Conservation (phyloP, 2,888 invertebrate species). For the Unio pictorum region DNA sequence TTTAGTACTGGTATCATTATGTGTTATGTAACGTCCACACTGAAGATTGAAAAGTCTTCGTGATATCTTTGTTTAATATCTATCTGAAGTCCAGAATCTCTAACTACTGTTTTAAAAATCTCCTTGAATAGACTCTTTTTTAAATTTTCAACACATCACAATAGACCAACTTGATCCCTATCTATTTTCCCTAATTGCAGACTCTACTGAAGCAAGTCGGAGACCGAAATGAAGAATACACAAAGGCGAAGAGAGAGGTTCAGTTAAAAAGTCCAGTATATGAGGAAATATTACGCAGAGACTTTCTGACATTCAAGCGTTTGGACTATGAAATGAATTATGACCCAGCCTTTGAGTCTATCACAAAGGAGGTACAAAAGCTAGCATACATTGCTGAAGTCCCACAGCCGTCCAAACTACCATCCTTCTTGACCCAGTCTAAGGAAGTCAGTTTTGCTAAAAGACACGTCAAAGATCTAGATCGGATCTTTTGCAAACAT, state of each 20-base stretch:
- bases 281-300: slow-evolving; percentile 32
- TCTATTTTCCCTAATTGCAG: not conserved
- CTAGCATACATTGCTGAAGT: slow-evolving; percentile 20
- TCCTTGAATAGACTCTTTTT: no score
- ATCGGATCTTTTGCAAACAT: slow-evolving; percentile 14
- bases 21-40: no score
- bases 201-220: not conserved
- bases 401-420: slow-evolving; percentile 23
- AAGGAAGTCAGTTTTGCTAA: slow-evolving; percentile 19
- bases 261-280: slow-evolving; percentile 33
- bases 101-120: no score
- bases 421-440: slow-evolving; percentile 26
- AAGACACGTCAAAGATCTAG: slow-evolving; percentile 9
- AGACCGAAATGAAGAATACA: slow-evolving; percentile 10
- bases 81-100: no score
- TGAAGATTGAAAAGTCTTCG: no score
- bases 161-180: no score
- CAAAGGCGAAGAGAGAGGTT: slow-evolving; percentile 17
- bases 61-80: no score
- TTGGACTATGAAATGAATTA: slow-evolving; percentile 30
- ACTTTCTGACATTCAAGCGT: slow-evolving; percentile 25
- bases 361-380: slow-evolving; percentile 11
- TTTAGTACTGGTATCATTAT: no score
- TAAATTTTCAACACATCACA: no score
- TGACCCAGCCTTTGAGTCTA: slow-evolving; percentile 16